A percentile compares a stretch with the other conserved stretches of the same genome.
phyloP scores from a whole-genome alignment of 2,113 vertebrate genomes.

The Microtus ochrogaster region DNA sequence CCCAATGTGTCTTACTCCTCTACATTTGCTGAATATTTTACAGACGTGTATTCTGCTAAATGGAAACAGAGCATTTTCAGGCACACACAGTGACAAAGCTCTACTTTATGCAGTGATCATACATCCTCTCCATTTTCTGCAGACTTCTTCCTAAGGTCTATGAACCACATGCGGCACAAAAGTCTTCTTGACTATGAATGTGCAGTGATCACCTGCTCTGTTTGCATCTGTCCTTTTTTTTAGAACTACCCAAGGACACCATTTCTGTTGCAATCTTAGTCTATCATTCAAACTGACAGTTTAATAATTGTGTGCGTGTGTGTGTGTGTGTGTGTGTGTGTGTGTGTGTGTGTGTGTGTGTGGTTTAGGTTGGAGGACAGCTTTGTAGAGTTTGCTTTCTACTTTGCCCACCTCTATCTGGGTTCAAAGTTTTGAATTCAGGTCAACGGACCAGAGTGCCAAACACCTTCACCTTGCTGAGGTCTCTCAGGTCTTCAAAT shows the following conservation, averaged over 20 bases:
- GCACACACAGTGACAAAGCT: constrained; percentile 20
- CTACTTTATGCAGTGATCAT: neutral
- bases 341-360: neutral
- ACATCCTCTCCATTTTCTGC: neutral
- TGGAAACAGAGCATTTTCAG: constrained; percentile 48
- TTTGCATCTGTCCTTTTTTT: constrained; percentile 35
- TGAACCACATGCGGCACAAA: neutral
- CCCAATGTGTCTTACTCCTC: neutral
- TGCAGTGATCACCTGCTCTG: neutral
- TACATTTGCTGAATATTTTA: neutral
- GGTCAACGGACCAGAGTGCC: neutral
- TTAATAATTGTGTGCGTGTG: neutral
- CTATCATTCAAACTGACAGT: constrained; percentile 23
- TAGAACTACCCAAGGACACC: constrained; percentile 67
- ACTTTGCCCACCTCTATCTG: neutral
- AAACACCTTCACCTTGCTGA: neutral
- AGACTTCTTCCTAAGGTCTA: neutral
- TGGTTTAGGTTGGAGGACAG: neutral
- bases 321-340: too few species aligned
- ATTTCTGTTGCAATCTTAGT: constrained; percentile 54
- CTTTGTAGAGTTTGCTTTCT: neutral
- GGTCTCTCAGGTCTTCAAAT: neutral
- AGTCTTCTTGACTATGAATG: neutral
- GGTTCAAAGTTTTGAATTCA: neutral
- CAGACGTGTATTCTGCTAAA: neutral